phyloP scores from a whole-genome alignment of 2,113 vertebrate genomes.

The Mesoclemmys tuberculata region DNA sequence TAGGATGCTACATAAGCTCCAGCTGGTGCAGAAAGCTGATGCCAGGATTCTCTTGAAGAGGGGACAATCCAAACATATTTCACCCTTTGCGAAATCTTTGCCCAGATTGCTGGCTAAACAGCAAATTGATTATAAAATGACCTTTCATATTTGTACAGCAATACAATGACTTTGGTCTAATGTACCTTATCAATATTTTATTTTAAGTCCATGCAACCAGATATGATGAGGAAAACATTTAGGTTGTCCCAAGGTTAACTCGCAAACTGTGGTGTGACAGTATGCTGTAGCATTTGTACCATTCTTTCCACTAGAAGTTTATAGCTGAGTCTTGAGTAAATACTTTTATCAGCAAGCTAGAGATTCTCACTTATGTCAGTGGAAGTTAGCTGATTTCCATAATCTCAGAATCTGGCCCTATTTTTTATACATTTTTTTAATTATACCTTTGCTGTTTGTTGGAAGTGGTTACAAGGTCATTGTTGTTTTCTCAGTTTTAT shows the following conservation, averaged over 20 bases:
- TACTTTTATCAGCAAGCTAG: not conserved
- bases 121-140: constrained; percentile 10
- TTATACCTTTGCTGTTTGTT: not conserved
- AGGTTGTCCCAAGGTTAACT: not conserved
- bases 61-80: constrained; percentile 33
- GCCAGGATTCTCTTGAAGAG: constrained; percentile 42
- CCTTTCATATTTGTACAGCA: not conserved
- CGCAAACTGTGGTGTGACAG: not conserved
- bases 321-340: not conserved
- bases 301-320: not conserved
- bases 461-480: not conserved
- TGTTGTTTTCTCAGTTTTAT: not conserved
- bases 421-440: not conserved
- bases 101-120: constrained; percentile 12
- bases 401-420: not conserved
- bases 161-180: not conserved
- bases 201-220: not conserved
- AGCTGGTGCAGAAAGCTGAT: constrained; percentile 24
- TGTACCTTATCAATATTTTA: not conserved
- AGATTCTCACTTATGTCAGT: not conserved
- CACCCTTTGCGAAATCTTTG: constrained; percentile 26
- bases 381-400: not conserved
- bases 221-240: not conserved
- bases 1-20: constrained; percentile 23
- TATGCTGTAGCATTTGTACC: not conserved